Evolutionary conservation across 2,888 invertebrate species (phyloP), one percentile per base, ranked within the genome.

Genomic region (Leptinotarsa peninsularis): DNA sequence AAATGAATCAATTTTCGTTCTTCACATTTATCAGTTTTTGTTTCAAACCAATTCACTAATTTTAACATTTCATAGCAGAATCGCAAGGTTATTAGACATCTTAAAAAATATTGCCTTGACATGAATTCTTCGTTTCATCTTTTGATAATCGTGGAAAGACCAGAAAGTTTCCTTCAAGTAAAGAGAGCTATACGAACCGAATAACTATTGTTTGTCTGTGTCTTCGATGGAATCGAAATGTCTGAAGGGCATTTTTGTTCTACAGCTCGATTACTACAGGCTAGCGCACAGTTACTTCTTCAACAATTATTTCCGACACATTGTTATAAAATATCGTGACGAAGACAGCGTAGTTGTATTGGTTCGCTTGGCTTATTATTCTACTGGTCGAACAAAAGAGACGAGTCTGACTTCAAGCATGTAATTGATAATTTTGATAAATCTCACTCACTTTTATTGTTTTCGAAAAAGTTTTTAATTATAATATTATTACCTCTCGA

Each of bases 261-360:
- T 4, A 23, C 23, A 58, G 58, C 58, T 58, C 58, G 14, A 58
- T 58, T 58, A 58, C 58, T 23, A 27, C 23, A 23, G 15, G 23
- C 58, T 23, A 21, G 58, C 23, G 58, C 58, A 23, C 58, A 21
- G 58, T 58, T 58, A 58, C 15, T 58, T 58, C 58, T 23, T 23
- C 58, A 23, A 58, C 54, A 18, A 54, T 54, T 23, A 58, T 58
- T 58, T 23, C 14, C 58, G 15, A 23, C 58, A 58, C 58, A 23
- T 23, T 58, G 58, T 23, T 58, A 58, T 23, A 58, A 58, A 23
- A 58, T 58, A 21, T 58, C 58, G 58, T 23, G 58, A 10, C 15
- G 58, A 14, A 4, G 21, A 58, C 23, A 23, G 21, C 21, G 23
- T 58, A 21, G 58, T 23, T 23, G 58, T 23, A 23, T 58, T 58